A percentile compares a stretch with the other conserved stretches of the same genome.
Conservation (phyloP, 1,140 invertebrate species). For the Camponotus vicinus region DNA sequence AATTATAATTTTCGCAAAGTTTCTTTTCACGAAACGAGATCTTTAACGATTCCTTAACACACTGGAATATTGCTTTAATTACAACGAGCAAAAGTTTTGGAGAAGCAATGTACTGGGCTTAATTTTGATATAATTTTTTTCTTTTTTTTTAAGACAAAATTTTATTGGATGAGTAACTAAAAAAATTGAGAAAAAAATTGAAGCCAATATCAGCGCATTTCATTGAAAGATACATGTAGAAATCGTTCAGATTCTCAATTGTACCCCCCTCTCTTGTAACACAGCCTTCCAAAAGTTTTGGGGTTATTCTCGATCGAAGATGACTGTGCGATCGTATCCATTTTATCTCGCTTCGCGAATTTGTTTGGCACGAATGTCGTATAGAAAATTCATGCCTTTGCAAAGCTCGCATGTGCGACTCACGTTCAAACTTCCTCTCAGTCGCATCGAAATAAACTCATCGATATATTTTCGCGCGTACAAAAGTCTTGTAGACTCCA, state of each 20-base stretch:
- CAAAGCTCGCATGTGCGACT: slow-evolving; percentile 3
- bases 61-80: slow-evolving; percentile 19
- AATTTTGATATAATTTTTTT: neutral
- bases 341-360: slow-evolving; percentile 51
- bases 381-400: slow-evolving; percentile 44
- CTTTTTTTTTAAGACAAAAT: neutral
- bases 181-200: neutral
- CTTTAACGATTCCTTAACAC: slow-evolving; percentile 12
- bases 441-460: slow-evolving; percentile 5
- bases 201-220: neutral
- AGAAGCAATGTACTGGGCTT: neutral
- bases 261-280: slow-evolving; percentile 51
- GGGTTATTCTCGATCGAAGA: slow-evolving; percentile 69
- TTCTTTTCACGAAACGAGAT: neutral
- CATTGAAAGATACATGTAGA: neutral
- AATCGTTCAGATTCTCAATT: neutral
- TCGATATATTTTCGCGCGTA: neutral
- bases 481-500: neutral
- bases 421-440: slow-evolving; percentile 13
- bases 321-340: slow-evolving; percentile 40
- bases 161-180: neutral
- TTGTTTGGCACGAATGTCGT: slow-evolving; percentile 63
- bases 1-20: slow-evolving; percentile 19
- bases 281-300: slow-evolving; percentile 55
- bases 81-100: neutral